A percentile compares a stretch with the other conserved stretches of the same genome.
These are phyloP conservation scores for Byasa hedistus DNA, from an alignment of 2,888 invertebrate genomes.

Conservation along the genomic window DNA sequence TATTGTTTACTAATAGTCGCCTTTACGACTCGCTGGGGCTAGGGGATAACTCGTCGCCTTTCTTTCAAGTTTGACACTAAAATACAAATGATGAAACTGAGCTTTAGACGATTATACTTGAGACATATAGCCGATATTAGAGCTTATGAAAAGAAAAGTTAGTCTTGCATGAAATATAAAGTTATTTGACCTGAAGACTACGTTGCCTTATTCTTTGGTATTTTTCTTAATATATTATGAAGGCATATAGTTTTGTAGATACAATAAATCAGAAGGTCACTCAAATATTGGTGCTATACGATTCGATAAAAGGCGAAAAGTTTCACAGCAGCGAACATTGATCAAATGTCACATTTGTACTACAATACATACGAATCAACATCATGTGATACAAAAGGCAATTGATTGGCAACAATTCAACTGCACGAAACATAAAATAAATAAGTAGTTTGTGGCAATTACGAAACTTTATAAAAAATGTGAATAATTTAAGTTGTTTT, in stretches of 20 bases:
- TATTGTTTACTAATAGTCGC: no score
- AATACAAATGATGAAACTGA: neutral
- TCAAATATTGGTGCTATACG: neutral
- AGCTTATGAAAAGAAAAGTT: neutral
- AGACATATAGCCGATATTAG: neutral
- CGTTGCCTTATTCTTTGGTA: no score
- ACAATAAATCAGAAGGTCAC: neutral
- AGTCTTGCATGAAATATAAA: no score
- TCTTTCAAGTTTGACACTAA: no score
- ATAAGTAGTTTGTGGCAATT: neutral
- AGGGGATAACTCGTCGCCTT: no score
- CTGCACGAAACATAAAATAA: neutral
- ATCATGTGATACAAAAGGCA: neutral
- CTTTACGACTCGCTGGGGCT: no score
- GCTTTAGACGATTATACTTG: neutral
- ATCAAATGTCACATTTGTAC: neutral
- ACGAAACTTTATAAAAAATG: no score
- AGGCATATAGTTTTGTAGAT: no score
- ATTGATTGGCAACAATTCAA: neutral
- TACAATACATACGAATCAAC: neutral
- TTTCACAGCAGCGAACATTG: neutral
- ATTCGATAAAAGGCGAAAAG: neutral
- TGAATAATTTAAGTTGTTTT: no score
- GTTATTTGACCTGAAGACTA: no score
- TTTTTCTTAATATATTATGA: no score